Conservation (phyloP, 2,113 vertebrate genomes). For the Loxodonta africana region DNA sequence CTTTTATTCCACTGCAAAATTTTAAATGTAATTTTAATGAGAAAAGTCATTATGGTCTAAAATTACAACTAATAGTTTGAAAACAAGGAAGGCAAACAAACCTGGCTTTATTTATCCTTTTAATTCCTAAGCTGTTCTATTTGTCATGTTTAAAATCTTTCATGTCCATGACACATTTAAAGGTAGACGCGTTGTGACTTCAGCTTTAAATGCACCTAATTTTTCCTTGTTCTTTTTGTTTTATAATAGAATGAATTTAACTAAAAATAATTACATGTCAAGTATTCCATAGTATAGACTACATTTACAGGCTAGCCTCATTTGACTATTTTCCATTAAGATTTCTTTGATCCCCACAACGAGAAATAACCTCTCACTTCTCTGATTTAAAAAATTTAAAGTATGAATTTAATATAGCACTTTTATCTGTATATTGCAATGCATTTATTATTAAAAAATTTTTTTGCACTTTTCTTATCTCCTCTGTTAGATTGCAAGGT, state of each 20-base stretch:
- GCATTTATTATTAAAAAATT: neutral
- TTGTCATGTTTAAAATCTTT: conserved; percentile 46
- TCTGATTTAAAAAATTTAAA: conserved; percentile 46
- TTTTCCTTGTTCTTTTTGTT: conserved; percentile 54
- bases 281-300: neutral
- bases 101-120: conserved; percentile 5
- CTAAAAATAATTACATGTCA: neutral
- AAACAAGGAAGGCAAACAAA: conserved; percentile 46
- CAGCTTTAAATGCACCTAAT: neutral
- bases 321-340: conserved; percentile 20
- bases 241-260: conserved; percentile 1
- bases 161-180: neutral
- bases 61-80: conserved; percentile 50
- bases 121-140: conserved; percentile 11
- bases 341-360: neutral
- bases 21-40: conserved; percentile 46
- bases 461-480: neutral
- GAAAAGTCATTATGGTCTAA: conserved; percentile 53
- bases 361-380: conserved; percentile 24
- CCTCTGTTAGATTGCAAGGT: neutral
- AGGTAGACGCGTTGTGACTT: neutral
- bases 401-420: neutral
- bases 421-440: conserved; percentile 14
- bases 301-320: neutral
- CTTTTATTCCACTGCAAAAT: conserved; percentile 40